Evolutionary conservation across 2,797 vertebrate genomes (phyloP), one percentile per base, ranked within the genome.

Genomic region (Mus caroli): DNA sequence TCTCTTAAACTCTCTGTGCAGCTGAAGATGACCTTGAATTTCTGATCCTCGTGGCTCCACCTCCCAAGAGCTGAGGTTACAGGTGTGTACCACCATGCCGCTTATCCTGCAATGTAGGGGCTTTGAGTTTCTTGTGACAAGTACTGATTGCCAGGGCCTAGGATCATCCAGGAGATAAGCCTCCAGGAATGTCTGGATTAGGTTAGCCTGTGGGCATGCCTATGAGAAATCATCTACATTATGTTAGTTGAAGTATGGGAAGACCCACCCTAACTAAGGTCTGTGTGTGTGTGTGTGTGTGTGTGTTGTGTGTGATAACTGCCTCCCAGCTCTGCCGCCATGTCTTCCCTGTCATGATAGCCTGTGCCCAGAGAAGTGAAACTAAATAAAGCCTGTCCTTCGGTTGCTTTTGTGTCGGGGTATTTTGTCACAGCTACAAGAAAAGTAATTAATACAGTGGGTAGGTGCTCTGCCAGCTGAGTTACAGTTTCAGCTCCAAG

Each of bases 81-180:
- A 15, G 64, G 6, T 28, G 24, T 17, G 6, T 62, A n/a, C 40
- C 46, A 58, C 60, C 19, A 13, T n/a, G 82, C 28, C 43, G 1
- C 10, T 4, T 6, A 40, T 56, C 40, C n/a, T 9, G 22, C 24
- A 28, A 62, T 43, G 15, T 6, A 5, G 2, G 2, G 0, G n/a
- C 80, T 83, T 62, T 62, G 58, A 62, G 37, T 40, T 62, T 43
- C 37, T 40, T 31, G 79, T 40, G 56, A 1, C 12, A 20, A 37
- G 15, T 37, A 60, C 26, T 82, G 20, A 56, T 80, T 56, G 20
- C 13, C 3, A 1, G 6, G n/a, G n/a, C 15, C 54, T 80, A 15
- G 78, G 78, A 15, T 58, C 46, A 78, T 78, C 54, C 79, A 60
- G 40, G 80, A 62, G 9, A 31, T 26, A 62, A 60, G 26, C 37